Evolutionary conservation across 2,113 vertebrate genomes (phyloP), one percentile per base, ranked within the genome.

Genomic region (Lophochroa leadbeateri): DNA sequence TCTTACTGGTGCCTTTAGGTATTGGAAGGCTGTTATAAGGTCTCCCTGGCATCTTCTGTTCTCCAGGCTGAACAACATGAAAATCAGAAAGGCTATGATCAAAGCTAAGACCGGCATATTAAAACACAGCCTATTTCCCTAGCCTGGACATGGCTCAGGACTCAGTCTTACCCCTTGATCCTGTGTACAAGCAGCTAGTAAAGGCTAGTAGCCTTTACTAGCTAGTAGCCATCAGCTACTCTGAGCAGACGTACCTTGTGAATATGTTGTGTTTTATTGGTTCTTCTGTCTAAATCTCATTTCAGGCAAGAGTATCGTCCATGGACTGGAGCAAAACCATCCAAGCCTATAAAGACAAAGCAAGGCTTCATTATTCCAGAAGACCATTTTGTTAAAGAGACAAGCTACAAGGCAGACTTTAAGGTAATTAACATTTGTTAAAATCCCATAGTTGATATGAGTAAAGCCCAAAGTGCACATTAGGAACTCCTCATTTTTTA

Each of bases 271-370:
- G 19, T 21, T 84, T 94, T 27, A 88, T 8, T 7, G 53, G 7
- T 64, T 87, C 27, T 52, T 79, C 8, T 92, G 21, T 83, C 63
- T 85, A 60, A 50, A 89, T 95, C 88, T 91, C 86, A 67, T 97
- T 97, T 63, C 97, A 99, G 99, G 95, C 98, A 99, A 90, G 99
- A 99, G 76, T 99, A 98, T 97, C 98, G 98, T 60, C 98, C 98
- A 5, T 99, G 99, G 99, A 98, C 98, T 28, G 98, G 98, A 94
- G 98, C 92, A 74, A 99, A 98, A 96, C 98, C 98, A 7, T 98
- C 98, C 49, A 99, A 98, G 96, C 97, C 98, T 77, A 95, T 98
- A n/a, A 99, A 98, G 96, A 98, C 97, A 89, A 98, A 97, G 70
- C 97, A 98, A 8, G 71, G 98, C 33, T 97, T 97, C 90, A 95